Evolutionary conservation across 2,797 vertebrate genomes (phyloP).

Genomic region (Echeneis naucrates): DNA sequence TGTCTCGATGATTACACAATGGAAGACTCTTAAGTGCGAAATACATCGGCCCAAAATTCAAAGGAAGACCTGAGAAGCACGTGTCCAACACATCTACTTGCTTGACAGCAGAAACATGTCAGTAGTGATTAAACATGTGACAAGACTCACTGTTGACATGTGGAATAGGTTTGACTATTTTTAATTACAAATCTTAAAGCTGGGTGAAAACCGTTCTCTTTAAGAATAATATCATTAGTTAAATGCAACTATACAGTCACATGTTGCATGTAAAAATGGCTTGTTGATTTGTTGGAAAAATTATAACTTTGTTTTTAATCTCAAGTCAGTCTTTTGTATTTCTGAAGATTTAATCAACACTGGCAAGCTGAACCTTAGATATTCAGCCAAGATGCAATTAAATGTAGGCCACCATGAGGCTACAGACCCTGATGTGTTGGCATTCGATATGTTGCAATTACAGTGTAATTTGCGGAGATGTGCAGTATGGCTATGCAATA

Average conservation of each 20-base stretch:
- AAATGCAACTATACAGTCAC: not conserved
- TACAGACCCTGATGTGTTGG: constrained; percentile 39
- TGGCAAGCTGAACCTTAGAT: constrained; percentile 38
- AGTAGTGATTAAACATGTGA: not conserved
- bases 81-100: not conserved
- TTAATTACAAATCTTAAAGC: not conserved
- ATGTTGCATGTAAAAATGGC: not conserved
- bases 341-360: constrained; percentile 56
- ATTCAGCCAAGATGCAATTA: constrained; percentile 54
- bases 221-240: not conserved
- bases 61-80: not conserved
- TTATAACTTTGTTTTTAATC: constrained; percentile 21
- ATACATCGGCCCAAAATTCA: constrained; percentile 3
- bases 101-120: not conserved
- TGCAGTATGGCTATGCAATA: constrained; percentile 23
- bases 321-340: constrained; percentile 31
- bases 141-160: not conserved
- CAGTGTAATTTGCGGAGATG: constrained; percentile 32
- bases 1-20: constrained; percentile 12
- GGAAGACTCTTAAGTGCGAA: not conserved
- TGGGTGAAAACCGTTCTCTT: not conserved
- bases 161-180: not conserved
- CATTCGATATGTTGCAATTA: constrained; percentile 58
- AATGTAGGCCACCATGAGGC: constrained; percentile 39
- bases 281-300: not conserved